phyloP scores from a whole-genome alignment of 2,888 invertebrate genomes.

The Troides aeacus region DNA sequence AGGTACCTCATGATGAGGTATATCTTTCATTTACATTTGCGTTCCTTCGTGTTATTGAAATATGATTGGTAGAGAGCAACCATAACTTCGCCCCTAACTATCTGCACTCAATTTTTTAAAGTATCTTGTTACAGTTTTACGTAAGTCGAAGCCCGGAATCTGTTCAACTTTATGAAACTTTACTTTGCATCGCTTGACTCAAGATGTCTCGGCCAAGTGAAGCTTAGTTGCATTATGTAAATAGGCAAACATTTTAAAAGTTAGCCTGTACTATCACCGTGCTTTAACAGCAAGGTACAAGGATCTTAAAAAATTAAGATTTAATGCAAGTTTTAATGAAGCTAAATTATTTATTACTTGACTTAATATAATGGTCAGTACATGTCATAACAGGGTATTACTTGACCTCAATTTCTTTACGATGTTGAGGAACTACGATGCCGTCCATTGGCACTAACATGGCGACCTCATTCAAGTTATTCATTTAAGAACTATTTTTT shows the following conservation, averaged over 20 bases:
- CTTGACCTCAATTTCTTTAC: too few relatives aligned
- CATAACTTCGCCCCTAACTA: not conserved
- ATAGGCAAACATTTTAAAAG: constrained; percentile 22
- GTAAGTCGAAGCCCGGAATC: constrained; percentile 12
- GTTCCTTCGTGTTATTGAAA: too few relatives aligned
- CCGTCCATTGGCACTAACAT: too few relatives aligned
- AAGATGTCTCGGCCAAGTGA: constrained; percentile 18
- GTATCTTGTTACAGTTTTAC: constrained; percentile 22
- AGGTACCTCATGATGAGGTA: too few relatives aligned
- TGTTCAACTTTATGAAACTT: constrained; percentile 19
- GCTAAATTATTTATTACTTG: too few relatives aligned
- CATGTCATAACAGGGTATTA: too few relatives aligned
- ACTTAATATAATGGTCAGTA: too few relatives aligned
- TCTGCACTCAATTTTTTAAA: constrained; percentile 18
- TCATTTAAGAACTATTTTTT: not conserved
- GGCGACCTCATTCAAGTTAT: not conserved
- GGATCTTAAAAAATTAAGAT: too few relatives aligned
- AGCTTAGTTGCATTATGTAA: constrained; percentile 24
- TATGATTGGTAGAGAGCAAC: not conserved
- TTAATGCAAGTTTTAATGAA: too few relatives aligned
- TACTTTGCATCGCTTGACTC: constrained; percentile 5
- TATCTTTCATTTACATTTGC: too few relatives aligned
- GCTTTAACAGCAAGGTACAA: not conserved
- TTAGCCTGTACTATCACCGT: constrained; percentile 1
- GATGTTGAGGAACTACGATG: too few relatives aligned